Percentiles rank a stretch among this genome's conserved stretches.
phyloP scores from a whole-genome alignment of 1,140 invertebrate species.

The Adoxophyes honmai region DNA sequence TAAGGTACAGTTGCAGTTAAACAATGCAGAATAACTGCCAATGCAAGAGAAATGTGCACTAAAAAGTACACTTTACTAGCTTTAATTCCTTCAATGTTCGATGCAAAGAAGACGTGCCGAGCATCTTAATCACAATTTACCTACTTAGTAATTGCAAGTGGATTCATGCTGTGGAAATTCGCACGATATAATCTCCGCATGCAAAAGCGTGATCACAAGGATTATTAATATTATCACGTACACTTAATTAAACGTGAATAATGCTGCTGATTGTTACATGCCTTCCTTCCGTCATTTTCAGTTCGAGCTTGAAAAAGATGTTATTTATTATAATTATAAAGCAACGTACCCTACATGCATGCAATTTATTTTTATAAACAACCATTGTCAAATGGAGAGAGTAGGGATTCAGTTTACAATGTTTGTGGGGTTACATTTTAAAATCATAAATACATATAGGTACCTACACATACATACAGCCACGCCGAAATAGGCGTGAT shows the following conservation, averaged over 20 bases:
- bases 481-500: too few species aligned
- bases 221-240: not conserved
- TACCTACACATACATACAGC: too few species aligned
- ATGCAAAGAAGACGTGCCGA: constrained; percentile 4
- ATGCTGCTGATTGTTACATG: not conserved
- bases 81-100: constrained; percentile 5
- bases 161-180: constrained; percentile 10
- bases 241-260: not conserved
- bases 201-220: constrained; percentile 10
- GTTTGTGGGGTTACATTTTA: too few species aligned
- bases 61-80: not conserved
- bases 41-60: not conserved
- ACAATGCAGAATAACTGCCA: not conserved
- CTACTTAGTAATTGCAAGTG: not conserved
- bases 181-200: constrained; percentile 9
- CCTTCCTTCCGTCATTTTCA: too few species aligned
- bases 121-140: not conserved
- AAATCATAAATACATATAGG: too few species aligned
- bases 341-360: too few species aligned
- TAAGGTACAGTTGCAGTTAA: too few species aligned
- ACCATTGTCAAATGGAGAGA: too few species aligned
- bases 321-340: too few species aligned
- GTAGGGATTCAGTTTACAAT: too few species aligned
- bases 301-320: too few species aligned
- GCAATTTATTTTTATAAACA: too few species aligned